A percentile compares a stretch with the other conserved stretches of the same genome.
These are phyloP conservation scores for Dromococcyx pavoninus DNA, from an alignment of 2,797 vertebrate species.

Conservation along the genomic window DNA sequence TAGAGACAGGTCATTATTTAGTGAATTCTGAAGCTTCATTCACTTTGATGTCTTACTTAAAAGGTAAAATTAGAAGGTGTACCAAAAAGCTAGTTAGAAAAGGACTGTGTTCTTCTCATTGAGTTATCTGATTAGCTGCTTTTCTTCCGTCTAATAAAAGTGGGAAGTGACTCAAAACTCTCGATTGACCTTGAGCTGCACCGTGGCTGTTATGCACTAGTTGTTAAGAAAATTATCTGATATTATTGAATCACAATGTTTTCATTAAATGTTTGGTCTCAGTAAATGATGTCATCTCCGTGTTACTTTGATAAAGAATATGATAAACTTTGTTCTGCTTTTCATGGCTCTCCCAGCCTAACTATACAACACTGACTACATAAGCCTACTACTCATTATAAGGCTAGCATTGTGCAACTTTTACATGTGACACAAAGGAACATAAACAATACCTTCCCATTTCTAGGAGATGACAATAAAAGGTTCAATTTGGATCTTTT, in stretches of 20 bases:
- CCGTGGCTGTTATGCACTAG: neutral
- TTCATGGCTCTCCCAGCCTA: slow-evolving; percentile 15
- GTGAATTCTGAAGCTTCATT: neutral
- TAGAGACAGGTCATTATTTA: neutral
- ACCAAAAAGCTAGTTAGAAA: neutral
- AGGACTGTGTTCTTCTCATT: neutral
- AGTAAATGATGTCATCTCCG: slow-evolving; percentile 5
- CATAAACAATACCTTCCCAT: neutral
- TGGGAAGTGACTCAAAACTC: neutral
- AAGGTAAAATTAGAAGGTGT: neutral
- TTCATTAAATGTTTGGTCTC: slow-evolving; percentile 24
- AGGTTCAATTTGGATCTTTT: neutral
- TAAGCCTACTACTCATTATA: neutral
- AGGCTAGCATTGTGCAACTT: neutral
- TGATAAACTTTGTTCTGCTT: slow-evolving; percentile 12
- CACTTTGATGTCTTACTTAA: neutral
- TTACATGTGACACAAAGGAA: neutral
- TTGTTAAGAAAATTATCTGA: neutral
- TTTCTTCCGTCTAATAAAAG: neutral
- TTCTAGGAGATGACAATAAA: slow-evolving; percentile 9
- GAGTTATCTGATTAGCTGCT: neutral
- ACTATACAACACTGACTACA: neutral
- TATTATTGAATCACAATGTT: neutral
- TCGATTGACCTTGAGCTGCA: neutral
- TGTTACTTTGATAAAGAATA: neutral